Base-by-base conservation (phyloP, 2,888 invertebrate genomes). In the Caenorhabditis auriculariae region DNA sequence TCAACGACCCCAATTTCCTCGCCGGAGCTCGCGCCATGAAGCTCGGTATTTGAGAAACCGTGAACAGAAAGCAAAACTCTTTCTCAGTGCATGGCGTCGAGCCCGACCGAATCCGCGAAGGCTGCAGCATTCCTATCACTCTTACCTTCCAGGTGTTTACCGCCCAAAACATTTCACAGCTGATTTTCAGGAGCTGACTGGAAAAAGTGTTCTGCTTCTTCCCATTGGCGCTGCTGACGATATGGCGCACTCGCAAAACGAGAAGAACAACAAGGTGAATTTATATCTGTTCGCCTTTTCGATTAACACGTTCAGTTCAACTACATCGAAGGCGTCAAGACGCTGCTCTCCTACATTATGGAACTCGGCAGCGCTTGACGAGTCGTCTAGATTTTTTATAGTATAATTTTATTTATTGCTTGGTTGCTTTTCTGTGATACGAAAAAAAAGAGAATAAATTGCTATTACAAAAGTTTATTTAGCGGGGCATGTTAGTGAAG, bases 201-300 rank as follows among this genome's bases (percentile, higher is more conserved):
- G 90, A 0, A 91, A 91, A 82, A 95, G 92, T 85, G 93, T 95
- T 45, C 87, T 96, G 78, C 86, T 98, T 66, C 86, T 98, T 72
- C 96, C 96, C 1, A 89, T 98, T 82, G 96, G 96, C 50, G 89
- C 91, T 53, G 89, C 90, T 55, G 95, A 96, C 84, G 98, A 98
- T 84, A 95, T 95, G 75, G 95, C 96, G 60, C 98, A 98, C 85
- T 94, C 94, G 93, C 78, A 96, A 85, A 96, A 96, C 85, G 96
- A 98, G 85, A 98, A 98, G 84, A 86, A 98, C 75, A 89, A 95
- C 55, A 57, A 43, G n/a, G 32, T 35, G 6, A 19, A 41, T 17
- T 85, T 12, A 7, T 41, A 15, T n/a, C 15, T 15, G 19, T 7
- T n/a, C 9, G n/a, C n/a, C 9, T 12, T 32, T 12, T 32, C n/a